Evolutionary conservation across 2,113 vertebrate species (phyloP).

Genomic region (Antidorcas marsupialis): DNA sequence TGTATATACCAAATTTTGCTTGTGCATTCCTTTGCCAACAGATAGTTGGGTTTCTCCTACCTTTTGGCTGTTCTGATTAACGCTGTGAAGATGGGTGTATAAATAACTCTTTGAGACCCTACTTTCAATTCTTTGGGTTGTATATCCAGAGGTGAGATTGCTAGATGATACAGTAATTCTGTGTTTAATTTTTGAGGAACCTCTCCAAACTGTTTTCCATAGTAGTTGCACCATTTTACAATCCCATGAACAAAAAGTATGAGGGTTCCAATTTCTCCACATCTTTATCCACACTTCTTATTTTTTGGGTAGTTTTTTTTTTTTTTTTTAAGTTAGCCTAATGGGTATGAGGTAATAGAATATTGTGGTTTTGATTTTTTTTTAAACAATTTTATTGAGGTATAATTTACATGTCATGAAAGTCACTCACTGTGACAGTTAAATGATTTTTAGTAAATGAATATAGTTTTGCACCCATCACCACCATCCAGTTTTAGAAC

Average conservation of each 20-base stretch:
- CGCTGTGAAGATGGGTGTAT: neutral
- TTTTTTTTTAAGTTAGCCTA: neutral
- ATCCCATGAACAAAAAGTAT: neutral
- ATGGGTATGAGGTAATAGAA: neutral
- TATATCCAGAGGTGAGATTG: neutral
- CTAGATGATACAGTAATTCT: neutral
- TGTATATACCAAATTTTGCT: neutral
- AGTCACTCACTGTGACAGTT: neutral
- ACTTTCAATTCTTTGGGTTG: neutral
- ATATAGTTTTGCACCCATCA: neutral
- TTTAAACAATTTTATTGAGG: neutral
- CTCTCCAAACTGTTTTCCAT: neutral
- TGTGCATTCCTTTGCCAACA: neutral
- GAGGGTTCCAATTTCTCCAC: neutral
- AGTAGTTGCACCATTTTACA: neutral
- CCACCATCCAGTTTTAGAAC: neutral
- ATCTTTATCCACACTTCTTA: neutral
- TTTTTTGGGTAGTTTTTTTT: neutral
- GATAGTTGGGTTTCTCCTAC: neutral
- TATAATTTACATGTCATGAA: neutral
- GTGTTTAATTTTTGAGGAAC: neutral
- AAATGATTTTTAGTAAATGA: constrained; percentile 26
- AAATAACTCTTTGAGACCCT: neutral
- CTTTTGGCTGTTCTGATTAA: neutral
- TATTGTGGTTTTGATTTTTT: neutral